A percentile compares a stretch with the other conserved stretches of the same genome.
phyloP scores from a whole-genome alignment of 2,888 invertebrate species.

The Oxystoma pomonae region DNA sequence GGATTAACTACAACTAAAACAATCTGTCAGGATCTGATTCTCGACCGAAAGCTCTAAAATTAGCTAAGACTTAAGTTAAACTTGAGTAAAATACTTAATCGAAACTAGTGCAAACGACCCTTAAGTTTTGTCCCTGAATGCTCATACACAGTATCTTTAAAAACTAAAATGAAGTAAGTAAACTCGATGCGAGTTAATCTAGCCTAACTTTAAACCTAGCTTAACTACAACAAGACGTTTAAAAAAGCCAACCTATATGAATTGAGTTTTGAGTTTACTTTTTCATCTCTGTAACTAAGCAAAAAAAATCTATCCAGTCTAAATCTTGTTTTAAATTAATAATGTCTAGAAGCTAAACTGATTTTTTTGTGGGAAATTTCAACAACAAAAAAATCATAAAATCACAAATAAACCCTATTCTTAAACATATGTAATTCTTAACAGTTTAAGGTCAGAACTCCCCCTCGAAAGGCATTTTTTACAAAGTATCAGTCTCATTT shows the following conservation, averaged over 20 bases:
- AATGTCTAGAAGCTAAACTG: background rate
- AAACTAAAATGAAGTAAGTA: too few species aligned
- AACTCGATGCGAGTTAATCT: background rate
- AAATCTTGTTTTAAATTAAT: background rate
- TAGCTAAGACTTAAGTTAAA: too few species aligned
- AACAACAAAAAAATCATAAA: background rate
- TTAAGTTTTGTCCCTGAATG: too few species aligned
- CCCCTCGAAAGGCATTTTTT: background rate
- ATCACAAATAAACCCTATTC: background rate
- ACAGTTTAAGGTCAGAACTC: background rate
- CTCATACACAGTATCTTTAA: too few species aligned
- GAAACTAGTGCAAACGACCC: too few species aligned
- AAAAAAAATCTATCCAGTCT: background rate
- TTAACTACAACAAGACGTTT: background rate
- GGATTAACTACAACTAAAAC: too few species aligned
- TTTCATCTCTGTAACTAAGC: background rate
- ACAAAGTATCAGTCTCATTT: background rate
- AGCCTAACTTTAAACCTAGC: background rate
- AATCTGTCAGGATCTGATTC: too few species aligned
- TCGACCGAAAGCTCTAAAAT: too few species aligned
- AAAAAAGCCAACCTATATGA: background rate
- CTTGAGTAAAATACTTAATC: too few species aligned
- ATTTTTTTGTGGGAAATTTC: background rate
- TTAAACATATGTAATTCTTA: background rate
- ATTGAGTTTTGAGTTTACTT: background rate